Base-by-base conservation (phyloP, 2,797 vertebrate species). In the Echiichthys vipera region DNA sequence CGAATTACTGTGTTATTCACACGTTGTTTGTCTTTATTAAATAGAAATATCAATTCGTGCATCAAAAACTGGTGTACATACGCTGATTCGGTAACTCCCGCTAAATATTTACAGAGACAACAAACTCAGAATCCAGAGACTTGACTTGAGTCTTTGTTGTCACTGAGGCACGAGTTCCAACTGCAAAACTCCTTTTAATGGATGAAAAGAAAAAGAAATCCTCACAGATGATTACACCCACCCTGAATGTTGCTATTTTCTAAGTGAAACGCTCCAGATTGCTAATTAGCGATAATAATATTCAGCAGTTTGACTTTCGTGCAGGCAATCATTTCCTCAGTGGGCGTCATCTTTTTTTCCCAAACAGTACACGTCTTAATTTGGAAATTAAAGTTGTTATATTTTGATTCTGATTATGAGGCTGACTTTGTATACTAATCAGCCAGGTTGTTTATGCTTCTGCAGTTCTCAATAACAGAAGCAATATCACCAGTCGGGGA, bases 281-380 rank as follows among this genome's bases (percentile, higher is more conserved):
- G 29, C 54, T 69, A 81, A 72, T 74, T 66, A 76, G 64, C 1
- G 10, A 57, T 40, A 64, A 70, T 49, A 66, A 74, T 34, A 78
- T 74, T 70, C 61, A 71, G n/a, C 22, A 22, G 37, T 61, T 65
- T 62, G 50, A 61, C 30, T 72, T 74, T 37, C 68, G 61, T 71
- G 55, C 42, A 54, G 17, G 32, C 56, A 67, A 45, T 78, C 63
- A n/a, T 53, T 71, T 53, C 27, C 24, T 65, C 32, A 0, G 70
- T 74, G 73, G 63, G 78, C 11, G 58, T 75, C 17, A 39, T n/a
- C 29, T 65, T 53, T 47, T 36, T 50, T 29, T 4, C 9, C 46
- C 22, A 64, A 50, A 55, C 27, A n/a, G 8, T 32, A 17, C 20
- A 55, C 1, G 3, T 76, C 61, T 65, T 45, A 8, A 61, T 74